A percentile compares a stretch with the other conserved stretches of the same genome.
These are phyloP conservation scores for Eulithis testata DNA, from an alignment of 2,888 invertebrate genomes.

Conservation along the genomic window DNA sequence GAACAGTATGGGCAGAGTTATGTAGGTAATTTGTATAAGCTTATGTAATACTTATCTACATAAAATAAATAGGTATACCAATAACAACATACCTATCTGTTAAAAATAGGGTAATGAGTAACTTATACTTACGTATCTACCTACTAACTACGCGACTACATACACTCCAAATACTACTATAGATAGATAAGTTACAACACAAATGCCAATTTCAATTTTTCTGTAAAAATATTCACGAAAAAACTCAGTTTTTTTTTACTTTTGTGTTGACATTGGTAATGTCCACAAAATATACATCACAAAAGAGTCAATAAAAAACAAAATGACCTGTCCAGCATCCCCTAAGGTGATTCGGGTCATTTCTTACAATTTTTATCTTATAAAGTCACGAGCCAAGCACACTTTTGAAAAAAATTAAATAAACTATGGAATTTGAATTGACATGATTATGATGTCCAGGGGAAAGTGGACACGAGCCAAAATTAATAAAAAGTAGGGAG, in stretches of 20 bases:
- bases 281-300: constrained; percentile 37
- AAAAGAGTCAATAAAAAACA: constrained; percentile 42
- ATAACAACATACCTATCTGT: no score
- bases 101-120: no score
- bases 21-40: background rate
- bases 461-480: constrained; percentile 41
- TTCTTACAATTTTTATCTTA: constrained; percentile 51
- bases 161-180: no score
- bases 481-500: constrained; percentile 40
- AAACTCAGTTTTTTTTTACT: no score
- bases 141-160: no score
- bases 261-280: no score
- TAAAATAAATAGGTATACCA: no score
- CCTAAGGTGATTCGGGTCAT: constrained; percentile 53
- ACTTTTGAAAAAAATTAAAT: constrained; percentile 42
- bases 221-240: no score
- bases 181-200: no score
- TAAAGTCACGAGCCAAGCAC: constrained; percentile 53
- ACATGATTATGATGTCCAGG: constrained; percentile 38
- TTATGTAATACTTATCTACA: no score
- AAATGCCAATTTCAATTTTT: no score
- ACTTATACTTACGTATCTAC: no score
- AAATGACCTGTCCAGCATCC: constrained; percentile 51
- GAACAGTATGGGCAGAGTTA: background rate
- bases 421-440: constrained; percentile 37